Conservation (phyloP, 2,888 invertebrate genomes). For the Morinoia aosen region DNA sequence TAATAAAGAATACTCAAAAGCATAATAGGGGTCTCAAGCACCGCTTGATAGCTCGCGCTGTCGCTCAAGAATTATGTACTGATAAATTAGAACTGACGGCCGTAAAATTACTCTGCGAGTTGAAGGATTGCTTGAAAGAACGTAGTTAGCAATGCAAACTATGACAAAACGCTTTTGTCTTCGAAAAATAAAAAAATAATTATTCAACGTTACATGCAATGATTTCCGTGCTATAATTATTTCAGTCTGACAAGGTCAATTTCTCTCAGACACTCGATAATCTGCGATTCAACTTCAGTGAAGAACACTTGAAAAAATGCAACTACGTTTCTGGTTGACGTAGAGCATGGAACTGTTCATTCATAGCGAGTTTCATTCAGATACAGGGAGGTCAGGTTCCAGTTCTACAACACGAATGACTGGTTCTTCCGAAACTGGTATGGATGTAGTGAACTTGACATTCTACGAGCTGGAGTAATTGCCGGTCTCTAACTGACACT, state of each 20-base stretch:
- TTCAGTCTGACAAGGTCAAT: background rate
- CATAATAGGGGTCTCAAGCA: background rate
- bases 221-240: background rate
- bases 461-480: slow-evolving; percentile 18
- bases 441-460: slow-evolving; percentile 37
- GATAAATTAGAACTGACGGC: background rate
- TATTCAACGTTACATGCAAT: background rate
- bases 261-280: background rate
- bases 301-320: background rate
- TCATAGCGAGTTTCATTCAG: slow-evolving; percentile 39
- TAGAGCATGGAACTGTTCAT: background rate
- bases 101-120: background rate
- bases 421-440: slow-evolving; percentile 28
- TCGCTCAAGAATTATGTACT: background rate
- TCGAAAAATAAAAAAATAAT: background rate
- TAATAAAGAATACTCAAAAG: background rate
- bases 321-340: background rate
- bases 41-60: background rate
- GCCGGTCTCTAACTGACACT: background rate
- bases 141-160: background rate
- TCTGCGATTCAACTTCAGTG: background rate
- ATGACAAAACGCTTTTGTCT: background rate
- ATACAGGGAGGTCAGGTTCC: background rate
- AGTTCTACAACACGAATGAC: slow-evolving; percentile 31
- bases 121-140: background rate